phyloP scores from a whole-genome alignment of 2,888 invertebrate genomes.

The Nemotelus pantherinus region DNA sequence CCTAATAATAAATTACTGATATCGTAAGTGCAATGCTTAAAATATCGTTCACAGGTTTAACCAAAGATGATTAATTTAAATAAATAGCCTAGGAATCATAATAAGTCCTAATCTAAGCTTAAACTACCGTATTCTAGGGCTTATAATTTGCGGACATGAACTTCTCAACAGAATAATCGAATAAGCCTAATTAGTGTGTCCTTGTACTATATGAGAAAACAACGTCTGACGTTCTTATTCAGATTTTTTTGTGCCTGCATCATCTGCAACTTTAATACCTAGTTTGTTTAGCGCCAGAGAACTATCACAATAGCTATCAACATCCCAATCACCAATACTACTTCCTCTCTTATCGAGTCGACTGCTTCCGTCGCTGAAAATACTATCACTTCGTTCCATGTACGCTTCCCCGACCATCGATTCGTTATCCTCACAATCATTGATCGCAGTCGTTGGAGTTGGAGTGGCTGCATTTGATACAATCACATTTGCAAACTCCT shows the following conservation, averaged over 20 bases:
- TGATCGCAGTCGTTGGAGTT: background rate
- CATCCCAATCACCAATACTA: constrained; percentile 22
- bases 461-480: background rate
- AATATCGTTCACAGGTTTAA: background rate
- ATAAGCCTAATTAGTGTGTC: background rate
- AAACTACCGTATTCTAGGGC: background rate
- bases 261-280: constrained; percentile 35
- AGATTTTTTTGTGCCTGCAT: constrained; percentile 13
- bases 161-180: background rate
- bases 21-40: too few relatives aligned
- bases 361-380: constrained; percentile 23
- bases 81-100: constrained; percentile 19
- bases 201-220: constrained; percentile 23
- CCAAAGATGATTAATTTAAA: constrained; percentile 10
- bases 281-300: constrained; percentile 33
- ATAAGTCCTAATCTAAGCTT: background rate
- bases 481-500: constrained; percentile 47
- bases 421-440: constrained; percentile 6
- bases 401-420: background rate
- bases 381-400: constrained; percentile 22
- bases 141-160: background rate
- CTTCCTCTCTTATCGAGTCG: constrained; percentile 8
- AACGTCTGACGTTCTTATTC: background rate
- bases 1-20: too few relatives aligned
- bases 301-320: constrained; percentile 32